Evolutionary conservation across 2,113 vertebrate genomes (phyloP).

Genomic region (Boulengeromyrus knoepffleri): DNA sequence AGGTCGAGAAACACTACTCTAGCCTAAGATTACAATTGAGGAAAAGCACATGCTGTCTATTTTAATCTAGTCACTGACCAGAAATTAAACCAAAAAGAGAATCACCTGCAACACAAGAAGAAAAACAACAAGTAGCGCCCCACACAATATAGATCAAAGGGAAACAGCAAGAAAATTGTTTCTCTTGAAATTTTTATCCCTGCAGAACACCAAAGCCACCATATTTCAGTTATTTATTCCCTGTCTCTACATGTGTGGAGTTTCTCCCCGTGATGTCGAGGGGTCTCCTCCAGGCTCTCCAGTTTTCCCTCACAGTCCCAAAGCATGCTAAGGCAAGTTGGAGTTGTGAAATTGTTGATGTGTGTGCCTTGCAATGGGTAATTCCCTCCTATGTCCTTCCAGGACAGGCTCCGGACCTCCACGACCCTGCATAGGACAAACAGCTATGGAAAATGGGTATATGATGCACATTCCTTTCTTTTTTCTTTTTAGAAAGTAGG

Average conservation of each 20-base stretch:
- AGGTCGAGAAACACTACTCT: not conserved
- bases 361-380: not conserved
- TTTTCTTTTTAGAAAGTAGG: not conserved
- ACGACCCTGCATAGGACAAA: not conserved
- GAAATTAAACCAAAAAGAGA: not conserved
- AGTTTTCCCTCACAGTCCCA: not conserved
- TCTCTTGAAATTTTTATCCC: not conserved
- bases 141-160: not conserved
- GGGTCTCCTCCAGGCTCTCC: not conserved
- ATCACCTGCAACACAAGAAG: not conserved
- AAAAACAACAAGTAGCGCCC: not conserved
- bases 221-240: not conserved
- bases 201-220: not conserved
- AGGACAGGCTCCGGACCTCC: not conserved
- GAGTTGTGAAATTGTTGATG: not conserved
- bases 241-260: not conserved
- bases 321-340: not conserved
- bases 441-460: not conserved
- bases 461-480: not conserved
- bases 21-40: not conserved
- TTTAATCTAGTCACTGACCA: not conserved
- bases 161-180: not conserved
- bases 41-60: not conserved
- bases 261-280: not conserved
- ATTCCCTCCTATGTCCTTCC: not conserved